Base-by-base conservation (phyloP, 2,888 invertebrate genomes). In the Diarsia brunnea region DNA sequence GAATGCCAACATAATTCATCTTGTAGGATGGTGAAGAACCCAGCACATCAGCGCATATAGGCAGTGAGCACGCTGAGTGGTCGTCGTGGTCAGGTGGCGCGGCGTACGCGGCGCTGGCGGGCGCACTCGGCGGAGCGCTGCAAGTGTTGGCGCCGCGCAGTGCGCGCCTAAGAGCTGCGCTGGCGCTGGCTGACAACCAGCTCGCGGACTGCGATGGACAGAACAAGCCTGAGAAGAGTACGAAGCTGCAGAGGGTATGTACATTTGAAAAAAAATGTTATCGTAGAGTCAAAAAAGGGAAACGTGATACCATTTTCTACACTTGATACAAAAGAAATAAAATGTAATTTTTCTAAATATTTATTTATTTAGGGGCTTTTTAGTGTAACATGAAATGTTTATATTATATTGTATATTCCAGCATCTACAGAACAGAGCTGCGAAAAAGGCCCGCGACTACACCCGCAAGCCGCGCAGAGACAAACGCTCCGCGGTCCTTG, bases 381-480 rank as follows among this genome's bases (percentile, higher is more conserved):
- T 38, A 8, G 38, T 38, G 8, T 38, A 8, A n/a, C n/a, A n/a
- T n/a, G n/a, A n/a, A n/a, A 14, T 14, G 16, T 47, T 47, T 47
- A 14, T 55, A 5, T 67, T 4, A 27, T 10, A 21, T 27, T 27
- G 27, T 27, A 1, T 11, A 58, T 58, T 58, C n/a, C 60, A 69
- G 69, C 69, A 69, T 27, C 58, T 60, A 27, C 58, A 60, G 60
- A 27, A 69, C 69, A 69, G 61, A 24, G 69, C 69, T 21, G 43
- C 60, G 21, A 43, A 24, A 21, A 69, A 69, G 60, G 43, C 69
- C 8, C 69, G 69, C 14, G 27, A 43, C 43, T 5, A 10, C 27
- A 98, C 98, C 1, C 97, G 99, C 86, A 98, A 98, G 88, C 99
- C 98, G 96, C 98, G 98, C 94, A 97, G 99, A 75, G 99, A 99